Evolutionary conservation across 2,113 vertebrate species (phyloP).

Genomic region (Nesoenas mayeri): DNA sequence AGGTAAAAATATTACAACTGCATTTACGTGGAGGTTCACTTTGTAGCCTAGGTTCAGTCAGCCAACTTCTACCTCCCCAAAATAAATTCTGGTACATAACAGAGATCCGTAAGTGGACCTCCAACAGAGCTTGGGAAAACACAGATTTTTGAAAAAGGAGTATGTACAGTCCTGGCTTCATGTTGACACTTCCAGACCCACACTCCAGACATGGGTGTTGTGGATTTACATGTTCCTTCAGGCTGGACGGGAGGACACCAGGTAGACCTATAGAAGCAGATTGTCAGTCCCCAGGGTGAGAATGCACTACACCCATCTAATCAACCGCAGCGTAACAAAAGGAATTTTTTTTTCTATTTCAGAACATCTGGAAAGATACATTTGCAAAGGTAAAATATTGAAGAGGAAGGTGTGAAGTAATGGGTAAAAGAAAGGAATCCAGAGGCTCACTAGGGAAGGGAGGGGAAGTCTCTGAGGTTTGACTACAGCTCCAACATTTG

Average conservation of each 20-base stretch:
- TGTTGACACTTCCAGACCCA: not conserved
- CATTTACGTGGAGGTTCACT: not conserved
- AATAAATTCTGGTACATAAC: not conserved
- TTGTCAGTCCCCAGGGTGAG: not conserved
- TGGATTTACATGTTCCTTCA: not conserved
- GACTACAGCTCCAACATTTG: not conserved
- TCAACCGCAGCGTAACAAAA: not conserved
- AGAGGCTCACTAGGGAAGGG: not conserved
- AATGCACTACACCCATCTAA: not conserved
- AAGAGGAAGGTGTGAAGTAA: slow-evolving; percentile 45
- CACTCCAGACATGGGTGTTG: not conserved
- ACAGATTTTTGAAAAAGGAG: not conserved
- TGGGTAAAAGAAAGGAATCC: slow-evolving; percentile 4
- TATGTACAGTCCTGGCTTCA: not conserved
- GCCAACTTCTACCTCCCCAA: not conserved
- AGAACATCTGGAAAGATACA: slow-evolving; percentile 21
- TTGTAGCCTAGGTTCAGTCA: not conserved
- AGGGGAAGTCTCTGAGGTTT: slow-evolving; percentile 1
- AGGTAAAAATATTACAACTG: not conserved
- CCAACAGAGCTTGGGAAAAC: not conserved
- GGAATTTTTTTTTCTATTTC: not conserved
- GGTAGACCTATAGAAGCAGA: not conserved
- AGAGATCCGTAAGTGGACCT: not conserved
- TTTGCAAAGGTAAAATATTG: not conserved
- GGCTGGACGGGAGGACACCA: not conserved